Conservation (phyloP, 2,113 vertebrate species). For the Myxocyprinus asiaticus region DNA sequence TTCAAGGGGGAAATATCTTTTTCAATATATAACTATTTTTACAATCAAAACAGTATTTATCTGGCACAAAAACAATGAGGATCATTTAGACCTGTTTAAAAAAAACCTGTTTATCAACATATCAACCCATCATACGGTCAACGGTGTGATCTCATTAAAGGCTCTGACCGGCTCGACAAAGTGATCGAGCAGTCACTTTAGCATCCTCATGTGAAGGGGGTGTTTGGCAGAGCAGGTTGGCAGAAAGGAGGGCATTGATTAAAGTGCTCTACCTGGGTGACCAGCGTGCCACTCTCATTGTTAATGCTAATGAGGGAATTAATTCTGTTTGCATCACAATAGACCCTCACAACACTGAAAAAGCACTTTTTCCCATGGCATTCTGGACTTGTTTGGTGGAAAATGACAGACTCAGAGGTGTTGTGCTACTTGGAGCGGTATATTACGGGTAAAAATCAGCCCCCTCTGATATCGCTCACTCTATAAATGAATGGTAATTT, state of each 20-base stretch:
- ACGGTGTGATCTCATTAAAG: constrained; percentile 49
- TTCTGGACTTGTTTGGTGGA: constrained; percentile 10
- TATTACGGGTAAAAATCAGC: constrained; percentile 47
- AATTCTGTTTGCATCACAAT: constrained; percentile 62
- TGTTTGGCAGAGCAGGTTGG: constrained; percentile 43
- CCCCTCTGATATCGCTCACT: constrained; percentile 69
- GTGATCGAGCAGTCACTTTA: constrained; percentile 26
- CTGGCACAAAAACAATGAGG: no score
- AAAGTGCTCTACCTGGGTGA: constrained; percentile 51
- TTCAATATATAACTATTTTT: no score
- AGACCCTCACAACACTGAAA: constrained; percentile 33
- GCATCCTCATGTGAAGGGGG: constrained; percentile 38
- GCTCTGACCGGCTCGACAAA: constrained; percentile 43
- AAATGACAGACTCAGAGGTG: constrained; percentile 52
- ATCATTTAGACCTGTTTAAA: no score
- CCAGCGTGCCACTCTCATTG: constrained; percentile 57
- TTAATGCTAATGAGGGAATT: constrained; percentile 62
- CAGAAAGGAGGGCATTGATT: constrained; percentile 54
- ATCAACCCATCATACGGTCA: constrained; percentile 47
- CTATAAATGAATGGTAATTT: constrained; percentile 92
- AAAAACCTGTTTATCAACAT: constrained; percentile 20
- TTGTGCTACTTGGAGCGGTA: constrained; percentile 7
- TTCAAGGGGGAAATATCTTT: not conserved
- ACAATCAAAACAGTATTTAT: no score
- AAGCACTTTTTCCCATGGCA: constrained; percentile 19